Evolutionary conservation across 2,113 vertebrate species (phyloP), one percentile per base, ranked within the genome.

Genomic region (Colius striatus): DNA sequence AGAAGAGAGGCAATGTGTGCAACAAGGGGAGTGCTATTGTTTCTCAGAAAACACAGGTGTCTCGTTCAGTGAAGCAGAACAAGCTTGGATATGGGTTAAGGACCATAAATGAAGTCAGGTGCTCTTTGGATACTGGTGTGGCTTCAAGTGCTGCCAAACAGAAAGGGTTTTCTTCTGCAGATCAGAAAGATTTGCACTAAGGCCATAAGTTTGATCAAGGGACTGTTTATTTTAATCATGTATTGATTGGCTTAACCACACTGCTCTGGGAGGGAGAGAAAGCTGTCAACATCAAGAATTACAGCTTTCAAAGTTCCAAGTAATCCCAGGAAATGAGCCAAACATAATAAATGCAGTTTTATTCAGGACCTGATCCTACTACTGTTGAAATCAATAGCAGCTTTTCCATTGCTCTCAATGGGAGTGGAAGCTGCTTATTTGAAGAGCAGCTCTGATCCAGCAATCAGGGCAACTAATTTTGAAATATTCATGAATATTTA

Each of bases 271-370:
- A 92, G 78, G 81, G 73, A 90, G 76, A 93, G 90, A 96, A 93
- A 95, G 93, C 90, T 97, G 97, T 97, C 96, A 95, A 70, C 96
- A 96, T 95, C 93, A 92, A 97, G 96, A 97, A 90, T 96, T 93
- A 87, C 68, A 94, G 75, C 60, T 97, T 97, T 96, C 81, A 38
- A 85, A 58, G 47, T 94, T 95, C 90, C 84, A 90, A 97, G 94
- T 96, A 95, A 90, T 94, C 89, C 92, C 65, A 95, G 97, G 97
- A 97, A 87, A 48, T 22, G 57, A n/a, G 97, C 97, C 97, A 97
- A 97, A 86, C 79, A 60, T 94, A 95, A 96, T 95, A 97, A 95
- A 91, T 95, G 75, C 43, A 90, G 83, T 92, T 92, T 96, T 87
- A 71, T 80, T 92, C 7, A 8, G 72, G 67, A 76, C 72, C 76